Evolutionary conservation across 2,113 vertebrate species (phyloP), one percentile per base, ranked within the genome.

Genomic region (Scophthalmus maximus): DNA sequence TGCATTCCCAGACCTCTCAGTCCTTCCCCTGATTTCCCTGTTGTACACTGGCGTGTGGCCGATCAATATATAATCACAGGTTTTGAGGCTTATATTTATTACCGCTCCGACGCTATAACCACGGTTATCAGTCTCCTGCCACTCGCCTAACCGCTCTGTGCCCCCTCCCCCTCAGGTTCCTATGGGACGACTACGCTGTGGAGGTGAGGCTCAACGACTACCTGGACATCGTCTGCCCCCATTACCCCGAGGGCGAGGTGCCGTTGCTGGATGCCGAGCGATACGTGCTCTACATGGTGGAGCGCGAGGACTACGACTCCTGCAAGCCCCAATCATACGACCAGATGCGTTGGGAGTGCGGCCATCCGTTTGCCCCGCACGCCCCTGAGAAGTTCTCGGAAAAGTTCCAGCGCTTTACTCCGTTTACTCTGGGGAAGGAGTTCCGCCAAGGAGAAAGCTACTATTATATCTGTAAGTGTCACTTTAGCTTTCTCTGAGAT

Each of bases 381-480:
- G 97, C 94, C 2, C 95, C 97, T 0, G 96, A 97, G 84, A 96
- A 95, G 80, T 96, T 98, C 82, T 96, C 96, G 0, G 97, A 98
- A 82, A 99, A 98, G 87, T 97, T 99, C 79, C 97, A 98, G 82
- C 96, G 95, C 12, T 99, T 95, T 79, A 98, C 97, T 0, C 95
- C 97, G 3, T 98, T 98, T 68, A 96, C 95, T 0, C 88, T 97
- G 64, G 96, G 96, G 66, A 97, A 96, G 51, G 97, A 99, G 88
- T 99, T 99, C 83, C 94, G 92, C 38, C 95, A 96, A 61, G 97
- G 97, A 49, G 95, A 96, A 76, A 95, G 94, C 84, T 99, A 99
- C 90, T 98, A 98, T 89, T 99, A 99, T 66, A 96, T 99, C 90
- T 99, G 97, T 99, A 86, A 97, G 97, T 96, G 53, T 71, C 66